A percentile compares a stretch with the other conserved stretches of the same genome.
phyloP scores from a whole-genome alignment of 2,888 invertebrate species.

The Eupithecia subfuscata region DNA sequence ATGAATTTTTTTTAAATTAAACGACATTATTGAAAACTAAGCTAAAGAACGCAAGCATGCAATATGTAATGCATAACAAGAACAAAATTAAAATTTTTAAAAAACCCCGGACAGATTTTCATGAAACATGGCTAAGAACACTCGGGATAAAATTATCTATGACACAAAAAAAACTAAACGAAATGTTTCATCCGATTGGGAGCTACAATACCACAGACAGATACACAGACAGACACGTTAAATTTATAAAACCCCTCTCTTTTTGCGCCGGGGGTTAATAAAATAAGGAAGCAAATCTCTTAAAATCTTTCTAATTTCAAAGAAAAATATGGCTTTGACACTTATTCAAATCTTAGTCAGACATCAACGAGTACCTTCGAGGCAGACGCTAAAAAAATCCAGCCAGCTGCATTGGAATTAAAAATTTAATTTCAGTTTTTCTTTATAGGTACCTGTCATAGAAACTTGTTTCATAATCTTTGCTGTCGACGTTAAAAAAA shows the following conservation, averaged over 20 bases:
- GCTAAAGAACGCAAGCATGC: neutral
- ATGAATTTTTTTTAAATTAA: neutral
- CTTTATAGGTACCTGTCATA: constrained; percentile 22
- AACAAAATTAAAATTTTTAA: no score
- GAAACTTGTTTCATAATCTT: constrained; percentile 31
- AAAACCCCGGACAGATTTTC: no score
- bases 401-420: constrained; percentile 29
- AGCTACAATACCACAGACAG: no score
- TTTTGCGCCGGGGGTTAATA: no score
- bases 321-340: neutral
- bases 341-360: neutral
- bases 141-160: no score
- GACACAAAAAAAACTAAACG: no score
- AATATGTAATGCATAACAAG: no score
- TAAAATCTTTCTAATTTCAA: neutral
- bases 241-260: no score
- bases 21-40: neutral
- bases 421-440: constrained; percentile 34
- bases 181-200: no score
- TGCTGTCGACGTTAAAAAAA: constrained; percentile 20
- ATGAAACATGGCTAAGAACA: no score
- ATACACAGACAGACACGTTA: no score
- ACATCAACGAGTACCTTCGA: neutral
- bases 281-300: neutral
- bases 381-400: constrained; percentile 29